Base-by-base conservation (phyloP, 1,140 invertebrate genomes). In the Drosophila tropicalis region DNA sequence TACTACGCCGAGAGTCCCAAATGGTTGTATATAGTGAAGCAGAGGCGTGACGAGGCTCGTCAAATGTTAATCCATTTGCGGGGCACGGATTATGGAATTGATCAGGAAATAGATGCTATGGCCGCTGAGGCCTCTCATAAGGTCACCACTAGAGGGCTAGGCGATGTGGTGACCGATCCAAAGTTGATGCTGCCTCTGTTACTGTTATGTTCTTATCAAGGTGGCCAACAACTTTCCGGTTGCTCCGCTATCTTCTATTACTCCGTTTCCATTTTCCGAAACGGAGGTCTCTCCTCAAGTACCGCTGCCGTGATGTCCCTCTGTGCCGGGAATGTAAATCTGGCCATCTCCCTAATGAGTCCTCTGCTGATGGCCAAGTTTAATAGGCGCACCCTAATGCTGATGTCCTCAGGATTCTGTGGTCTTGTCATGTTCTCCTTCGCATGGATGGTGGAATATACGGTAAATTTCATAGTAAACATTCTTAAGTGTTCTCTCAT, bases 231-330 rank as follows among this genome's bases (percentile, higher is more conserved):
- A 92, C 94, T 97, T 51, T 95, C 95, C 72, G 97, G 97, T 51
- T 97, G 97, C 62, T 98, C 97, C 91, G 96, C 96, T 62, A 94
- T 97, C 3, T 96, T 96, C 90, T 96, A 94, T 82, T 97, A 96
- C 82, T 96, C 96, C 0, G 94, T 94, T 3, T 84, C 87, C 1
- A 96, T 96, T 67, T 96, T 96, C 78, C 69, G 92, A 70, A 81
- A 73, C 19, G 95, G 95, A 39, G 94, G 94, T 0, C 81, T 96
- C 9, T 93, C 92, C 1, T 62, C 90, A 13, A 55, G 77, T 13
- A 91, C 91, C 13, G 93, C 94, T 25, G 93, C 95, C 81, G 94
- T 94, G 78, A 95, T 95, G 2, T 96, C 94, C 19, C 92, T 96
- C 19, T 95, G 94, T 32, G 94, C 95, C 7, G 95, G 95, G 25